Evolutionary conservation across 2,888 invertebrate species (phyloP), one percentile per base, ranked within the genome.

Genomic region (Napeogenes sylphis): DNA sequence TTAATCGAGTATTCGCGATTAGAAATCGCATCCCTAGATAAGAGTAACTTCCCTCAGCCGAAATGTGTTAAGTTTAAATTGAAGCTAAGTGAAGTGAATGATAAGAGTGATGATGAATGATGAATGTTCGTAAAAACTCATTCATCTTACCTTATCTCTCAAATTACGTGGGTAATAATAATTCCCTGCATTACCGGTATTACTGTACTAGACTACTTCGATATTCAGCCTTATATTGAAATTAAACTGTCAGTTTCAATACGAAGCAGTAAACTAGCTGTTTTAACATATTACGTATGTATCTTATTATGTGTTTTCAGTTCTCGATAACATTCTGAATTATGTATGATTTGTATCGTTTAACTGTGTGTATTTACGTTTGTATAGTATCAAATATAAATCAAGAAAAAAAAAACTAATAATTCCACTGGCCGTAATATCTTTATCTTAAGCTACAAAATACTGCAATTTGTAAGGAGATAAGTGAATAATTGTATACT

Each of bases 1-100:
- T 72, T 71, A 71, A 75, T 73, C 71, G 71, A 69, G 65, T 69
- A 70, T 70, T 63, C 66, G 60, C 69, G 71, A 73, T 73, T 73
- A 71, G 66, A 65, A 61, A 64, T 70, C 70, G 66, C 63, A 65
- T 68, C 65, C 51, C 62, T 58, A 63, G 65, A 67, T 67, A 68
- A 61, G 45, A 58, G 53, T 57, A 59, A 56, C 55, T 68, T 67
- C 60, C 67, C 63, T 58, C 63, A 64, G 63, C 58, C 62, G 61
- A 55, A 62, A 53, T 64, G 63, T 64, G 51, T 47, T 47, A 47
- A 47, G 47, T 30, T 51, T 32, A 62, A 54, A 42, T 10, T 42
- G 42, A 42, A 47, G 53, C 54, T 53, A 53, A 61, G 56, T 42
- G 13, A 53, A 45, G 33, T 56, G 35, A 38, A 14, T 45, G 14